Conservation (phyloP, 2,797 vertebrate genomes). For the Phoxinus dragarum region DNA sequence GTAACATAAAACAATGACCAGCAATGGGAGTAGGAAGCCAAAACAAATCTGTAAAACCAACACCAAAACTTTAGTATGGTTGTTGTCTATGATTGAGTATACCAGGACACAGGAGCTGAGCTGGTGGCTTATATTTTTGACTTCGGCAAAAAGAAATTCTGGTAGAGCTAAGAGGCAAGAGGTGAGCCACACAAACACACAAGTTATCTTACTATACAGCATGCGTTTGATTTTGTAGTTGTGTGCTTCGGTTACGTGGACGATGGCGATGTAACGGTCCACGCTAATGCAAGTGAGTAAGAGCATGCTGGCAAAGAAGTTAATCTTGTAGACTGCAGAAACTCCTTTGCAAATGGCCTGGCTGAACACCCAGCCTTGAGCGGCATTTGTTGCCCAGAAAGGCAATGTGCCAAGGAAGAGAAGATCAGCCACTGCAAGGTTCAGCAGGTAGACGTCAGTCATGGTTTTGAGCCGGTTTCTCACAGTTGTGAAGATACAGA, state of each 20-base stretch:
- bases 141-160: constrained; percentile 81
- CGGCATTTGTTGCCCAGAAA: constrained; percentile 85
- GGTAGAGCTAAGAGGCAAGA: constrained; percentile 83
- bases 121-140: constrained; percentile 60
- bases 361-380: constrained; percentile 80
- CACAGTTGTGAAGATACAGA: constrained; percentile 83
- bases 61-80: constrained; percentile 76
- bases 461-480: constrained; percentile 85
- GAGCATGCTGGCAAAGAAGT: constrained; percentile 89
- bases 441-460: constrained; percentile 87
- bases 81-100: constrained; percentile 68
- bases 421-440: constrained; percentile 88
- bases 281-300: constrained; percentile 90
- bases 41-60: constrained; percentile 83
- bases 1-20: constrained; percentile 87
- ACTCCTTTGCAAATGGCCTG: constrained; percentile 80
- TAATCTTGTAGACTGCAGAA: constrained; percentile 86
- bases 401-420: constrained; percentile 88
- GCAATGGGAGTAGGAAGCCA: constrained; percentile 85
- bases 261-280: constrained; percentile 88
- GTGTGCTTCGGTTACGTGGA: constrained; percentile 81
- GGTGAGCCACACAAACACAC: constrained; percentile 79
- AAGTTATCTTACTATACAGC: constrained; percentile 81
- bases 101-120: constrained; percentile 71
- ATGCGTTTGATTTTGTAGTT: constrained; percentile 79